Base-by-base conservation (phyloP, 1,140 invertebrate species). In the Eubasilissa regina region DNA sequence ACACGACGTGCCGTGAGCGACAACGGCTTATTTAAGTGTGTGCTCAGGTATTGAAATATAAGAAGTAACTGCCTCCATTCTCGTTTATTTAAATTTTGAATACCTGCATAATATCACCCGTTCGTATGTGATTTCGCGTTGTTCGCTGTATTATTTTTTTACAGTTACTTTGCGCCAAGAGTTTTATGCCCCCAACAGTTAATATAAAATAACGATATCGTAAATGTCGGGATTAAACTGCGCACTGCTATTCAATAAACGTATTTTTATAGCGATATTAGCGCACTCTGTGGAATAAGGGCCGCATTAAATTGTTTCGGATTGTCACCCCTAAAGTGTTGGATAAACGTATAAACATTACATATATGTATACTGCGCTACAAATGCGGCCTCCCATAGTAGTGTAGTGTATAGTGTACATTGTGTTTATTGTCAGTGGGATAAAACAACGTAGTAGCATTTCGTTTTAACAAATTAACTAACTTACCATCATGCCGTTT, bases 201-300 rank as follows among this genome's bases (percentile, higher is more conserved):
- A 51, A 51, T 51, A 51, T 51, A 51, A n/a, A 51, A 8, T 51
- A 51, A 51, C 48, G 48, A 51, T 51, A 12, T 51, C 48, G 48
- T 51, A 51, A 51, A 51, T 51, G 48, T 51, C 9, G n/a, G 48
- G 11, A 51, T 15, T 51, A 51, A 51, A 51, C n/a, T 51, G 48
- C n/a, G 48, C 48, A 1, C 3, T 51, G 11, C n/a, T 15, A 51
- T 51, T 51, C 48, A 51, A 51, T 51, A 51, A 51, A 51, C 48
- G 48, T 51, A 51, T 15, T 51, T 51, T 51, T 51, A 51, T 51
- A 13, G n/a, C 48, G n/a, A 51, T 13, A 51, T 35, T 35, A 51
- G 48, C 48, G 48, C 48, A 1, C n/a, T 51, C n/a, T 8, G 48
- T 8, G n/a, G n/a, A 51, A 51, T 13, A 51, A 35, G 25, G 25